Conservation (phyloP, 1,140 invertebrate species). For the Scaptomyza hsui region DNA sequence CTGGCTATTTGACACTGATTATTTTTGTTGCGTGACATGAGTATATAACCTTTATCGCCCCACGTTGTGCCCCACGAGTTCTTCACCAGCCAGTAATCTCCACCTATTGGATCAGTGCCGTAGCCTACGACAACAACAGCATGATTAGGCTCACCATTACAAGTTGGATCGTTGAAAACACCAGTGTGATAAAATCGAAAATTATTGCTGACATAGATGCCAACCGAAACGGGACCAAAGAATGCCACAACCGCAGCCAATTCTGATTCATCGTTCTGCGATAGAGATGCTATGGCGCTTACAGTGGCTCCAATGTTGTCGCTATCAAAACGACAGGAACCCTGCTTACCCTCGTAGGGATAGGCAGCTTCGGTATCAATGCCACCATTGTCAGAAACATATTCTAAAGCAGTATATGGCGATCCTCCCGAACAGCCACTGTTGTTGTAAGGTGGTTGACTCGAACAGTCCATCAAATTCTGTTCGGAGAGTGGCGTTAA, state of each 20-base stretch:
- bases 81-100: constrained; percentile 88
- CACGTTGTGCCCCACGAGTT: constrained; percentile 86
- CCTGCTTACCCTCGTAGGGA: constrained; percentile 88
- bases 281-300: constrained; percentile 85
- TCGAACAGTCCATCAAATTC: constrained; percentile 94
- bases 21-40: constrained; percentile 85
- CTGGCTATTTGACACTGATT: constrained; percentile 29
- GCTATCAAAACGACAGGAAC: constrained; percentile 70
- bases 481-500: constrained; percentile 94
- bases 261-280: constrained; percentile 86
- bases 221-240: constrained; percentile 15
- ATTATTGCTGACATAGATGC: not conserved
- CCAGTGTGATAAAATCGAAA: not conserved
- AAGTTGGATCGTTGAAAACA: not conserved
- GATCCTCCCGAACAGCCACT: constrained; percentile 93
- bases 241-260: constrained; percentile 85
- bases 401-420: constrained; percentile 88
- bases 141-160: constrained; percentile 85
- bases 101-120: constrained; percentile 85
- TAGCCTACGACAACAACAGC: constrained; percentile 89
- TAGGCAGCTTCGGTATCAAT: constrained; percentile 90
- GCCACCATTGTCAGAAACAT: constrained; percentile 89
- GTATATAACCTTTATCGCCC: constrained; percentile 87
- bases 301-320: constrained; percentile 15
- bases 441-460: too few species aligned